These are phyloP conservation scores for Phocoena phocoena DNA, from an alignment of 2,113 vertebrate species.

Conservation along the genomic window DNA sequence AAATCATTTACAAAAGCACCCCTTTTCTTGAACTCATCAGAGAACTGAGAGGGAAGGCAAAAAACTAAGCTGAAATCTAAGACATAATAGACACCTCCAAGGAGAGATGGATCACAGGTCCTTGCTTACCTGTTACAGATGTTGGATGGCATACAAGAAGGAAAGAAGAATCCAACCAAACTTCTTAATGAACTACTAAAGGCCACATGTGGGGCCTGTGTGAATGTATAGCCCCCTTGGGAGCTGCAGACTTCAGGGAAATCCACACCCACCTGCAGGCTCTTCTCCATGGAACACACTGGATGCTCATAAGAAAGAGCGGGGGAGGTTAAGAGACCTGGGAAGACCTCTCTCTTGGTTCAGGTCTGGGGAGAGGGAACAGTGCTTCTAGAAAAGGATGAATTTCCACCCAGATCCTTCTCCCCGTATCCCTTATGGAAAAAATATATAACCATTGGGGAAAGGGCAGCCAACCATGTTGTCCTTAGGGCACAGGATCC, in stretches of 20 bases:
- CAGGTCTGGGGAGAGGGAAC: background rate
- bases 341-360: background rate
- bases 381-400: background rate
- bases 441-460: background rate
- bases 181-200: background rate
- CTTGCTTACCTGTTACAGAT: background rate
- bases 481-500: background rate
- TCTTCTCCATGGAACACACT: background rate
- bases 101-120: background rate
- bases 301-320: background rate
- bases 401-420: background rate
- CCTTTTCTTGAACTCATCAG: background rate
- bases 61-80: background rate
- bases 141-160: background rate
- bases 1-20: background rate
- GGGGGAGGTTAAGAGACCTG: background rate
- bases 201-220: background rate
- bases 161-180: background rate
- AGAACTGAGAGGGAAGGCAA: background rate
- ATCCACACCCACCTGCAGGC: fast-evolving
- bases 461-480: background rate
- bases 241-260: background rate
- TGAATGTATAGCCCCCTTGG: too few species aligned
- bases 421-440: background rate
- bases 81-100: background rate